Evolutionary conservation across 2,888 invertebrate genomes (phyloP), one percentile per base, ranked within the genome.

Genomic region (Choreutis nemorana): DNA sequence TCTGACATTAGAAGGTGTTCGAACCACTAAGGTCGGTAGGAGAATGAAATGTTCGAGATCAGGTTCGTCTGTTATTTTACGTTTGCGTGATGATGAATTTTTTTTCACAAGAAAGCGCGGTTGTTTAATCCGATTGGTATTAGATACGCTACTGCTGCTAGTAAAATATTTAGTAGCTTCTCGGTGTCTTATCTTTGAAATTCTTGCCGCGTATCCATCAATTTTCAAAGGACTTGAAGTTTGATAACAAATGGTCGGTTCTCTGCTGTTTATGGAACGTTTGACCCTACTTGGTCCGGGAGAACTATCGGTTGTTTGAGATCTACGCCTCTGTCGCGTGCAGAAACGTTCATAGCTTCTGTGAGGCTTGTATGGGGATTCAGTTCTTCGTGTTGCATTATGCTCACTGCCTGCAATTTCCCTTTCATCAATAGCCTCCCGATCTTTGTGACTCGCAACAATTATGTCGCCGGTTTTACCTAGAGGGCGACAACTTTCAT

Each of bases 401-500:
- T 61, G 56, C 21, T 65, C 63, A 29, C 54, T 64, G 2, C 48
- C 48, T 2, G 48, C 39, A 4, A 50, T 40, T 12, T 68, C 61
- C 18, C 36, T 44, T 5, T 47, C 45, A 3, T 65, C 66, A 30
- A 51, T 51, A 3, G 51, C 49, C 13, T 55, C 56, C 27, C 46
- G 63, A 31, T 66, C 62, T 42, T 77, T 75, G 33, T 77, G 67
- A 41, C 71, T 77, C 6, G 78, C 78, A 5, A 78, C 78, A 28
- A 78, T 77, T 9, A 78, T 73, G 41, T 75, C 77, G 3, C 77
- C 77, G 10, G 75, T 77, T 47, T 78, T 78, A 3, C 78, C 78
- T 4, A 75, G 37, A 2, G 71, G 52, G 34, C 67, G 52, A 34
- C 65, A 66, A 36, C 50, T 72, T 46, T 75, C 73, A 33, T 75